Evolutionary conservation across 2,888 invertebrate species (phyloP), one percentile per base, ranked within the genome.

Genomic region (Ochropleura leucogaster): DNA sequence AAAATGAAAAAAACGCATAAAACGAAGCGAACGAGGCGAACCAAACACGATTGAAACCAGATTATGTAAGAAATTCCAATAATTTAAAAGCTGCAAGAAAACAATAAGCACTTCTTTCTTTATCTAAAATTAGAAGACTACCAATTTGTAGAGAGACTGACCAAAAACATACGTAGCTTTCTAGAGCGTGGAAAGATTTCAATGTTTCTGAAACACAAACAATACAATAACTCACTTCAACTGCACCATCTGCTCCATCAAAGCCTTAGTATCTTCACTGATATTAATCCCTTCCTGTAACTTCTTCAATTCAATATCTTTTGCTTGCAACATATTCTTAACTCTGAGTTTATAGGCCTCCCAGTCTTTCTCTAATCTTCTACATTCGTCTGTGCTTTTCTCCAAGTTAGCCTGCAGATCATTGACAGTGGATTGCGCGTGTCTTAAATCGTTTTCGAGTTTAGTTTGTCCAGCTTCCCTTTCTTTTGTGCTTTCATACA

Each of bases 291-390:
- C 95, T 0, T 93, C 92, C 57, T 94, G 92, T 68, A 96, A 74
- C 2, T 90, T 81, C 73, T 93, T 94, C 14, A 96, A 94, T 77
- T 95, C 94, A 55, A 89, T 92, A 71, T 96, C 96, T 84, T 96
- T 96, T 18, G 93, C 88, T 18, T 82, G 83, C 20, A 96, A 85
- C 95, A 96, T 96, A 42, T 92, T 93, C 68, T 96, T 96, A 4
- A 96, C 96, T 75, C 96, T 89, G 51, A 94, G 78, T 84, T 96
- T 96, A 57, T 96, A 96, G 0, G 94, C 87, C 76, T 95, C 95
- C 96, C 96, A 96, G 62, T 96, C 96, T 64, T 87, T 93, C 80
- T 96, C 95, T 16, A 96, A 79, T 8, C 94, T 88, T 44, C 85
- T 88, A 78, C 95, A 95, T 83, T 96, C 96, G 0, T 80, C 89